Evolutionary conservation across 2,888 invertebrate genomes (phyloP).

Genomic region (Patella ulyssiponensis): DNA sequence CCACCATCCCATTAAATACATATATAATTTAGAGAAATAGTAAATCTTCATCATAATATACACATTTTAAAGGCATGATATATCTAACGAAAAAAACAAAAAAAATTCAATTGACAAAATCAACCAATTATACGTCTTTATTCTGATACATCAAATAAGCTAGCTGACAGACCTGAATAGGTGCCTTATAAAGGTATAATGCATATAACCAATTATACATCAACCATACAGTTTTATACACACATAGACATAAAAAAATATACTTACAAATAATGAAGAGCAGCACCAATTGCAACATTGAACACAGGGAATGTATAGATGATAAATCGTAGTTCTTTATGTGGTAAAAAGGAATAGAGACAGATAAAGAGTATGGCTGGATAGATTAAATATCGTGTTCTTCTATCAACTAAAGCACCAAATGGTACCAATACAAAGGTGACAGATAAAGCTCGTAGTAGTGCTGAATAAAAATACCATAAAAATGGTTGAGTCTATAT

Average conservation of each 20-base stretch:
- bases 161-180: no score
- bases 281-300: slow-evolving; percentile 92
- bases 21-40: no score
- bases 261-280: slow-evolving; percentile 90
- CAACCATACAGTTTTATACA: no score
- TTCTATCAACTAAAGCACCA: slow-evolving; percentile 77
- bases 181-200: no score
- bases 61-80: no score
- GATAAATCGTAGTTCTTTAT: slow-evolving; percentile 97
- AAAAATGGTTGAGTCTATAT: slow-evolving; percentile 80
- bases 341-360: slow-evolving; percentile 95
- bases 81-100: no score
- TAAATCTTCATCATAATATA: no score
- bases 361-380: slow-evolving; percentile 80
- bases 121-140: neutral
- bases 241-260: neutral
- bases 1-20: no score
- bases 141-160: no score
- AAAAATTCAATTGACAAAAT: neutral
- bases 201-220: no score
- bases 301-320: slow-evolving; percentile 96
- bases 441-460: slow-evolving; percentile 90
- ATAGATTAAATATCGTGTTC: slow-evolving; percentile 76
- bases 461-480: slow-evolving; percentile 98
- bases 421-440: slow-evolving; percentile 80